These are phyloP conservation scores for Lasaia peninsularis DNA, from an alignment of 1,140 invertebrate species.

Conservation along the genomic window DNA sequence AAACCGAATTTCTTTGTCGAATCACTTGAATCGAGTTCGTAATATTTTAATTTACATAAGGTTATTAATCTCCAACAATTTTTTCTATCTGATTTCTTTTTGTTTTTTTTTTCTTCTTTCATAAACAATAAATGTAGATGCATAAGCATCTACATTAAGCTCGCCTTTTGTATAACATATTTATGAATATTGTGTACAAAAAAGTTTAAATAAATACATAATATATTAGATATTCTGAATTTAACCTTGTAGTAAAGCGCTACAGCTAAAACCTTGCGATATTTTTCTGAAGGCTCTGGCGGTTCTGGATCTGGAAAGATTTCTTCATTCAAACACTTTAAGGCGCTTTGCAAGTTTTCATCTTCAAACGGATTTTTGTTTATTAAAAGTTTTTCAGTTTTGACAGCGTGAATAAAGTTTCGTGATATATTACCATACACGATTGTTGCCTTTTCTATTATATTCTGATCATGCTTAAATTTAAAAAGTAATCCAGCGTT, in stretches of 20 bases:
- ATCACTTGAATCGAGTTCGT: too few species aligned
- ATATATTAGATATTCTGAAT: too few species aligned
- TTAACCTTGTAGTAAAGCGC: slow-evolving; percentile 85
- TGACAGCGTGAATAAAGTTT: slow-evolving; percentile 82
- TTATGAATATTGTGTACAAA: too few species aligned
- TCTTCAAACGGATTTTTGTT: slow-evolving; percentile 77
- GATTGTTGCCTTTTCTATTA: slow-evolving; percentile 73
- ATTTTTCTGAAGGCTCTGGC: slow-evolving; percentile 81
- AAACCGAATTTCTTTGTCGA: too few species aligned
- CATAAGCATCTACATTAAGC: too few species aligned
- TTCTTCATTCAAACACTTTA: slow-evolving; percentile 80
- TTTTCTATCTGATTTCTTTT: too few species aligned
- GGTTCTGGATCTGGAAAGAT: slow-evolving; percentile 80
- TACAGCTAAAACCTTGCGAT: slow-evolving; percentile 81
- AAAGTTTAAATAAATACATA: too few species aligned
- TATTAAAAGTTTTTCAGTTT: slow-evolving; percentile 81
- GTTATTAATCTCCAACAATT: too few species aligned
- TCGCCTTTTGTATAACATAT: too few species aligned
- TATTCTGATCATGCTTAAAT: slow-evolving; percentile 66
- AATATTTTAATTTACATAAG: too few species aligned
- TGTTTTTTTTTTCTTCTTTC: too few species aligned
- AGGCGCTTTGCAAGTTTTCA: slow-evolving; percentile 74
- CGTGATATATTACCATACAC: slow-evolving; percentile 83
- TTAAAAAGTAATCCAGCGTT: slow-evolving; percentile 85
- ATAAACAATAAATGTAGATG: too few species aligned